Evolutionary conservation across 2,888 invertebrate species (phyloP), one percentile per base, ranked within the genome.

Genomic region (Aporophyla lueneburgensis): DNA sequence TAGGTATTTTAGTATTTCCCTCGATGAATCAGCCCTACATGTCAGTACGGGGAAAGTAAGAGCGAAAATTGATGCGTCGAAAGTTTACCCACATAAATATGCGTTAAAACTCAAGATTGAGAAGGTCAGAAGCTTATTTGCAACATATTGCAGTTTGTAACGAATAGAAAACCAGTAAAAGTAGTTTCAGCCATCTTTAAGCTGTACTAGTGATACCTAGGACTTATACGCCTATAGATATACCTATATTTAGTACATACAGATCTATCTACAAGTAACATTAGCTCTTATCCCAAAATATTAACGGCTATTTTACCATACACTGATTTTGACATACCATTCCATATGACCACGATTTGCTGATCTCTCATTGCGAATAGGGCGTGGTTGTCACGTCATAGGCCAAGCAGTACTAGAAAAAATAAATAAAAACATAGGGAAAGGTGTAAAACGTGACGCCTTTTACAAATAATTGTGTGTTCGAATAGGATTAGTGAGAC

Each of bases 401-500:
- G 83, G 83, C 77, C 63, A 82, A 63, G 66, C 66, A 67, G 72
- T 62, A 71, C 76, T 79, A 85, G 80, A 79, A 75, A 77, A 77
- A 51, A 65, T 53, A 78, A 79, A 80, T 58, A 66, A 77, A 72
- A 68, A 71, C 65, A 71, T 33, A 71, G 77, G 76, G 71, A 73
- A 73, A 86, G 86, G 88, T 89, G 88, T 88, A 72, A 89, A 90
- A 90, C 83, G 91, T 92, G 87, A 92, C 93, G 93, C 93, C 93
- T 94, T 85, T 88, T 77, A 88, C 91, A 90, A 91, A 93, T 93
- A 92, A 93, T 91, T 90, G 88, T 87, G 88, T 90, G 89, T 91
- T 79, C 74, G 82, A 91, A 90, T 77, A 86, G 91, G 94, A 94
- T 95, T 94, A 95, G 87, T 86, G 73, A 51, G 84, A 84, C 91